Conservation (phyloP, 2,113 vertebrate genomes). For the Hypomesus transpacificus region DNA sequence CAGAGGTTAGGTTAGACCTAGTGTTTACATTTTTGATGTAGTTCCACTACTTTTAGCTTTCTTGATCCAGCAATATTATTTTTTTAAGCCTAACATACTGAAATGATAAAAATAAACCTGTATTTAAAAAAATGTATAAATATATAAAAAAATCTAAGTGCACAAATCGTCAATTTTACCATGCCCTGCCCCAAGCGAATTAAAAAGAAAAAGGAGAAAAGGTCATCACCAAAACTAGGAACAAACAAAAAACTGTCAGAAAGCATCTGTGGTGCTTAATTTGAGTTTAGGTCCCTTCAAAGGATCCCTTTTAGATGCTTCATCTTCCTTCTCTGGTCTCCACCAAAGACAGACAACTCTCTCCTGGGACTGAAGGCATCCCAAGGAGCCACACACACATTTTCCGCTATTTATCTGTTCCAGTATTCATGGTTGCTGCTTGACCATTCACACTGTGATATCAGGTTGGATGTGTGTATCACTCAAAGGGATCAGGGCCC, state of each 20-base stretch:
- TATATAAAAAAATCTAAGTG: too few relatives aligned
- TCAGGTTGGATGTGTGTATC: constrained; percentile 61
- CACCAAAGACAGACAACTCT: constrained; percentile 58
- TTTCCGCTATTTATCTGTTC: constrained; percentile 70
- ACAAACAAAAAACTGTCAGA: constrained; percentile 38
- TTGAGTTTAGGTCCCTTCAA: constrained; percentile 69
- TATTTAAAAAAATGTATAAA: too few relatives aligned
- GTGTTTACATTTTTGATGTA: too few relatives aligned
- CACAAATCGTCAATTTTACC: too few relatives aligned
- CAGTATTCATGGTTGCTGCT: constrained; percentile 66
- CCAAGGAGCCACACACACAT: constrained; percentile 66
- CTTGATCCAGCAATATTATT: too few relatives aligned
- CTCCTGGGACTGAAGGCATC: constrained; percentile 75
- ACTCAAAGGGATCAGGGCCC: constrained; percentile 36
- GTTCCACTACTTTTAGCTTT: too few relatives aligned
- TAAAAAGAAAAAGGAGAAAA: constrained; percentile 7
- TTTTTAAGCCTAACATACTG: too few relatives aligned
- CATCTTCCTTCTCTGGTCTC: constrained; percentile 64
- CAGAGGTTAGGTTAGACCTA: too few relatives aligned
- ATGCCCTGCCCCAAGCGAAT: too few relatives aligned
- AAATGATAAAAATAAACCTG: too few relatives aligned
- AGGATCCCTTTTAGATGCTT: constrained; percentile 59
- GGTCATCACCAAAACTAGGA: constrained; percentile 26
- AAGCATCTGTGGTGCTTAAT: constrained; percentile 65
- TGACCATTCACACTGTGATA: constrained; percentile 60